A percentile compares a stretch with the other conserved stretches of the same genome.
Conservation (phyloP, 2,888 invertebrate genomes). For the Macrosoma leucophasiata region DNA sequence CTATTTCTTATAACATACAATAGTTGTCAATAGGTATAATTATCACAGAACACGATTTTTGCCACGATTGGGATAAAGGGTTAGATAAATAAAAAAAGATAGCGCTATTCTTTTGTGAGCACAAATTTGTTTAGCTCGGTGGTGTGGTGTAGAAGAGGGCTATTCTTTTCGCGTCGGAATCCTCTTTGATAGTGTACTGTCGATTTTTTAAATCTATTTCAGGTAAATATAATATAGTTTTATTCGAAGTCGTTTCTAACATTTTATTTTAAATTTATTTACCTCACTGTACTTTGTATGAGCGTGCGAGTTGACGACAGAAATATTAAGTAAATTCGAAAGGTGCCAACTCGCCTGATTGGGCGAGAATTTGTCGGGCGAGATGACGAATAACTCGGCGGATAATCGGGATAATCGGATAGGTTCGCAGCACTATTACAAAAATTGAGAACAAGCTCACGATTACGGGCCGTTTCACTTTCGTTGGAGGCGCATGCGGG, state of each 20-base stretch:
- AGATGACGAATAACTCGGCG: no score
- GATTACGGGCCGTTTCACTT: slow-evolving; percentile 59
- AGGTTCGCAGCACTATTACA: slow-evolving; percentile 32
- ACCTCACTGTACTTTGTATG: neutral
- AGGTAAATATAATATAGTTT: no score
- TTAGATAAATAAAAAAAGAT: no score
- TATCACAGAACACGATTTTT: no score
- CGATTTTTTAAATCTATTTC: no score
- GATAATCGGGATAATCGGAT: slow-evolving; percentile 15
- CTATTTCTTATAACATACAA: no score
- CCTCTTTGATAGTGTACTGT: no score
- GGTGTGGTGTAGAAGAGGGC: neutral
- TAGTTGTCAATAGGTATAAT: no score
- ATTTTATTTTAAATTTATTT: slow-evolving; percentile 3
- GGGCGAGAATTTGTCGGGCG: no score
- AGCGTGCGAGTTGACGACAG: neutral
- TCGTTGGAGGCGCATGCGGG: slow-evolving; percentile 50
- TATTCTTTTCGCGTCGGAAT: no score
- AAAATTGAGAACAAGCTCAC: slow-evolving; percentile 43
- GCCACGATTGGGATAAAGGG: no score
- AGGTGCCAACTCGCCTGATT: slow-evolving; percentile 3
- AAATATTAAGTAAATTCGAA: slow-evolving; percentile 3
- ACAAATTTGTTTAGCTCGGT: neutral
- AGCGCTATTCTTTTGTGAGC: no score
- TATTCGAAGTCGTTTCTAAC: slow-evolving; percentile 2